phyloP scores from a whole-genome alignment of 1,140 invertebrate species.

The Lineus longissimus region DNA sequence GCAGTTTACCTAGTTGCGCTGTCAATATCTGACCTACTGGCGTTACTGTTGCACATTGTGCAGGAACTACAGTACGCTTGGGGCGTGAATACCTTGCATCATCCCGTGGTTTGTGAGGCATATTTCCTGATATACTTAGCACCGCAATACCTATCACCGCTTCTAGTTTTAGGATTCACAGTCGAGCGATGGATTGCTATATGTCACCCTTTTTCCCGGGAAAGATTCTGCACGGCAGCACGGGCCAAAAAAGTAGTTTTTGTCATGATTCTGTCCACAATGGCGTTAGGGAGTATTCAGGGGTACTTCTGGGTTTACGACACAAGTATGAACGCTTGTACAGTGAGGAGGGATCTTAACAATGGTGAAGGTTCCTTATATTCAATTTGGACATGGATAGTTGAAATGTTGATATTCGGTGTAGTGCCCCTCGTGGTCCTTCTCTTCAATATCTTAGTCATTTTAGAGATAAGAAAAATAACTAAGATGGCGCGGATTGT shows the following conservation, averaged over 20 bases:
- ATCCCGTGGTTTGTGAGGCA: conserved; percentile 37
- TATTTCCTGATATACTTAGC: conserved; percentile 41
- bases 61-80: conserved; percentile 43
- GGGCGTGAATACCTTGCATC: conserved; percentile 29
- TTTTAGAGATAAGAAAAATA: conserved; percentile 39
- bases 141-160: conserved; percentile 46
- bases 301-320: conserved; percentile 43
- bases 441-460: conserved; percentile 47
- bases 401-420: conserved; percentile 42
- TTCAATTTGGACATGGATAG: conserved; percentile 38
- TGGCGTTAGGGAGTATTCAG: conserved; percentile 33
- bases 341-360: conserved; percentile 22
- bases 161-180: conserved; percentile 70
- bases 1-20: conserved; percentile 50
- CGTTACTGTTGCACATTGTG: conserved; percentile 41
- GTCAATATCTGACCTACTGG: conserved; percentile 45
- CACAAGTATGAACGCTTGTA: conserved; percentile 18
- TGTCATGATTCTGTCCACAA: conserved; percentile 21
- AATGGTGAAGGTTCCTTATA: conserved; percentile 27
- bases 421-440: conserved; percentile 43
- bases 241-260: conserved; percentile 60
- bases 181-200: conserved; percentile 94
- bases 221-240: conserved; percentile 66
- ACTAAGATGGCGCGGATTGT: conserved; percentile 30
- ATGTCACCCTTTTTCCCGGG: conserved; percentile 78